Percentiles rank a stretch among this genome's conserved stretches.
phyloP scores from a whole-genome alignment of 1,140 invertebrate species.

The Drosophila watanabei region DNA sequence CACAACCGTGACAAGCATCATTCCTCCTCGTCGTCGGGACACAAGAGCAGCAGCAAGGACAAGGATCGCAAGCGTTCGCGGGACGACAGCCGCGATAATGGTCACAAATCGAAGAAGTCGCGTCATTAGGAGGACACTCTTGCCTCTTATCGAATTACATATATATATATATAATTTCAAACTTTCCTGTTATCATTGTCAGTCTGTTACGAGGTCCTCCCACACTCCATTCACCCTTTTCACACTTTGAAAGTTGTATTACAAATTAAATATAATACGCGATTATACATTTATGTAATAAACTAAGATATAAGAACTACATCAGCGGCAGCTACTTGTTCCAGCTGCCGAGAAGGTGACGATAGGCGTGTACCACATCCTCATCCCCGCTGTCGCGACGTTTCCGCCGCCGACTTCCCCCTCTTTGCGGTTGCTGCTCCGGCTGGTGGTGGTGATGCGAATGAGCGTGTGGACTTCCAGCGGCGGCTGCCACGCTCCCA shows the following conservation, averaged over 20 bases:
- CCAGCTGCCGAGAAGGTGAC: slow-evolving; percentile 73
- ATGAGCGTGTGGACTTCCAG: slow-evolving; percentile 21
- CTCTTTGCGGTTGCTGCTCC: slow-evolving; percentile 12
- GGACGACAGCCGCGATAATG: slow-evolving; percentile 90
- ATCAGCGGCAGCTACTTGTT: slow-evolving; percentile 53
- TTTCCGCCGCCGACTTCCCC: slow-evolving; percentile 4
- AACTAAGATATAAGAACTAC: slow-evolving; percentile 49
- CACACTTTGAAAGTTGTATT: slow-evolving; percentile 52
- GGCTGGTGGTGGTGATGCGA: slow-evolving; percentile 25
- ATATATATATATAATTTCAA: background rate
- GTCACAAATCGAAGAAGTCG: slow-evolving; percentile 89
- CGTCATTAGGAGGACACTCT: slow-evolving; percentile 81
- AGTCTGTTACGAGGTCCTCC: slow-evolving; percentile 29
- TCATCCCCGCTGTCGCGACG: slow-evolving; percentile 55
- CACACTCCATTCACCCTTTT: slow-evolving; percentile 17
- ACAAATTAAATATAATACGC: slow-evolving; percentile 70
- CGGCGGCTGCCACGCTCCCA: slow-evolving; percentile 62
- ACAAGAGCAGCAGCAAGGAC: slow-evolving; percentile 77
- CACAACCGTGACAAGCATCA: slow-evolving; percentile 84
- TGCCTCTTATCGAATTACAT: too few relatives aligned
- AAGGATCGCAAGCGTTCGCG: slow-evolving; percentile 88
- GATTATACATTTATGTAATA: slow-evolving; percentile 64
- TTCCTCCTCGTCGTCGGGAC: slow-evolving; percentile 82
- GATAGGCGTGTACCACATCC: slow-evolving; percentile 55
- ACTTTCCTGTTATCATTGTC: slow-evolving; percentile 42